Base-by-base conservation (phyloP, 2,797 vertebrate genomes). In the Chiroxiphia lanceolata region DNA sequence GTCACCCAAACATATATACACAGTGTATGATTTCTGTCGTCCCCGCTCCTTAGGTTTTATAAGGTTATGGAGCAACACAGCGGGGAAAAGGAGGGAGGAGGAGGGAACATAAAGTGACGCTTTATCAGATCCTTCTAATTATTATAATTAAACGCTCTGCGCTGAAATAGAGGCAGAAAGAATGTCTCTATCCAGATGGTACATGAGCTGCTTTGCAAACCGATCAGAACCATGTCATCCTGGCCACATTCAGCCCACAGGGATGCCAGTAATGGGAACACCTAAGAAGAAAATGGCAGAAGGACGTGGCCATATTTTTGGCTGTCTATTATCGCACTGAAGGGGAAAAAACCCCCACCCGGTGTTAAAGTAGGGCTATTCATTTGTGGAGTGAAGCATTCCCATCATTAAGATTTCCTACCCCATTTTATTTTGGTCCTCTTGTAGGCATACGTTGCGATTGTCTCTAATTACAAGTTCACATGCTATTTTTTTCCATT, bases 221-320 rank as follows among this genome's bases (percentile, higher is more conserved):
- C n/a, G 78, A 69, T 47, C 40, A 1, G 61, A 94, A 85, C 81
- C 86, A 78, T 63, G 74, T 72, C 63, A 69, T 51, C 69, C n/a
- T 1, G 13, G 53, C 45, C 91, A 78, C 86, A 88, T 65, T 88
- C 76, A 57, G 50, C 71, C 77, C 79, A 61, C 25, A 6, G 51
- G 18, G 34, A 50, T 61, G 42, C 53, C 61, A 40, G 45, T 83
- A 95, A 91, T 77, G 60, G 64, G 87, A 92, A 95, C 82, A 94
- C 82, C 89, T 95, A 72, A 96, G 82, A 92, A 78, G 90, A 94
- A 95, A 97, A 89, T 61, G 82, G 72, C 68, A 90, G 76, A 91
- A 91, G 84, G 53, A 87, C 68, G 27, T 54, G 79, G 57, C 72
- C 79, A 42, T 51, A 38, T 50, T 85, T 91, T 80, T 53, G 25